These are phyloP conservation scores for Apteryx mantelli DNA, from an alignment of 2,113 vertebrate genomes.

Conservation along the genomic window DNA sequence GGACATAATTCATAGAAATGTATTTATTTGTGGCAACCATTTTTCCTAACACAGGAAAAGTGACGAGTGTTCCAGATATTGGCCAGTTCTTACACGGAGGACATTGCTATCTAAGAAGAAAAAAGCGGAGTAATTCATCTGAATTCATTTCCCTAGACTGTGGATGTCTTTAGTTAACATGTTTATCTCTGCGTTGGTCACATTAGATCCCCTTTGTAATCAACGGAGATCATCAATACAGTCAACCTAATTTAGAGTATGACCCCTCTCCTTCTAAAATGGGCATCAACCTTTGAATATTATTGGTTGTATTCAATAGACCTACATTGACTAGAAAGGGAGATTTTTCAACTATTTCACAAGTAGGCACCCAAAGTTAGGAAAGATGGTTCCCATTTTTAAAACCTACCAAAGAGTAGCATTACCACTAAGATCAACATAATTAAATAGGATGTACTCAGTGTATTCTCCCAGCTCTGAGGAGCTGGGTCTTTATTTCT, in stretches of 20 bases:
- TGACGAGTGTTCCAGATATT: neutral
- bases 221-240: neutral
- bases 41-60: neutral
- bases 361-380: neutral
- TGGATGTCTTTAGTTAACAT: neutral
- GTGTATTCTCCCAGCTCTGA: neutral
- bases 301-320: neutral
- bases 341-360: neutral
- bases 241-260: neutral
- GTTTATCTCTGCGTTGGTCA: neutral
- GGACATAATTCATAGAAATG: neutral
- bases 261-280: neutral
- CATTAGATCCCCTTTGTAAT: neutral
- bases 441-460: neutral
- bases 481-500: neutral
- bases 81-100: neutral
- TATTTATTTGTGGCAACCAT: neutral
- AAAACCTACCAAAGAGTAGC: neutral
- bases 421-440: neutral
- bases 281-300: accelerated
- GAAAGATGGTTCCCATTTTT: neutral
- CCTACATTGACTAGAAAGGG: neutral
- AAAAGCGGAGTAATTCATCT: neutral
- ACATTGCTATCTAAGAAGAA: neutral
- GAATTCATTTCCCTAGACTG: neutral